These are phyloP conservation scores for Drosophila nigrodunni DNA, from an alignment of 1,140 invertebrate genomes.

Conservation along the genomic window DNA sequence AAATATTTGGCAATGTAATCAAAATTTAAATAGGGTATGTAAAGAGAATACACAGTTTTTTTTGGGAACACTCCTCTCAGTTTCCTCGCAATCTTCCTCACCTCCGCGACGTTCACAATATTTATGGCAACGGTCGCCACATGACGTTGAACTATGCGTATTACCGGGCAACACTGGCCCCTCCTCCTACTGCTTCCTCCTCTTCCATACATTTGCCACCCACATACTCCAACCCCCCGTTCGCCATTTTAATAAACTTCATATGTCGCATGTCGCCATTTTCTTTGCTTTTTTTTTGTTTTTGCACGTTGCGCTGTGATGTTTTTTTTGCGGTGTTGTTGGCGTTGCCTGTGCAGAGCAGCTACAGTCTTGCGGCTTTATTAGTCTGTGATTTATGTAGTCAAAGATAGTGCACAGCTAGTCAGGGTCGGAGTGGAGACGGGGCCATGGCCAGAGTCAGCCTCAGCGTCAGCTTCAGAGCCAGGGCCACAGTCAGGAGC, in stretches of 20 bases:
- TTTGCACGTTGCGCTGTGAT: conserved; percentile 50
- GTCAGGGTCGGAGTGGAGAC: conserved; percentile 22
- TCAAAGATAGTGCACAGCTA: conserved; percentile 74
- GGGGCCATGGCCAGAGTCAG: conserved; percentile 11
- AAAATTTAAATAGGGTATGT: conserved; percentile 67
- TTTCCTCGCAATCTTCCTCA: not conserved
- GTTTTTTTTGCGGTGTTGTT: conserved; percentile 26
- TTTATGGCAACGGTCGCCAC: conserved; percentile 75
- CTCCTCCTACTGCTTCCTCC: conserved; percentile 4
- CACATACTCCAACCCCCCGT: conserved; percentile 12
- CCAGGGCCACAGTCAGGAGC: not conserved
- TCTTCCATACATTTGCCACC: conserved; percentile 3
- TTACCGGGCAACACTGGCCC: conserved; percentile 36
- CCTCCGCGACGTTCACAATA: conserved; percentile 57
- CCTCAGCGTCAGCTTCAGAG: not conserved
- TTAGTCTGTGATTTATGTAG: conserved; percentile 83
- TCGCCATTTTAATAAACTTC: conserved; percentile 82
- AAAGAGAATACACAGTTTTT: conserved; percentile 1
- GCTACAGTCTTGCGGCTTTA: conserved; percentile 80
- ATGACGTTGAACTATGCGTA: conserved; percentile 81
- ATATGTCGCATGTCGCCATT: conserved; percentile 83
- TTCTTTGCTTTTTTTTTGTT: conserved; percentile 31
- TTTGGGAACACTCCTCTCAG: not conserved
- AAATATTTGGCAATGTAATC: conserved; percentile 73
- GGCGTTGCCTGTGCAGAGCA: conserved; percentile 28